Conservation (phyloP, 2,888 invertebrate species). For the Lycophotia porphyrea region DNA sequence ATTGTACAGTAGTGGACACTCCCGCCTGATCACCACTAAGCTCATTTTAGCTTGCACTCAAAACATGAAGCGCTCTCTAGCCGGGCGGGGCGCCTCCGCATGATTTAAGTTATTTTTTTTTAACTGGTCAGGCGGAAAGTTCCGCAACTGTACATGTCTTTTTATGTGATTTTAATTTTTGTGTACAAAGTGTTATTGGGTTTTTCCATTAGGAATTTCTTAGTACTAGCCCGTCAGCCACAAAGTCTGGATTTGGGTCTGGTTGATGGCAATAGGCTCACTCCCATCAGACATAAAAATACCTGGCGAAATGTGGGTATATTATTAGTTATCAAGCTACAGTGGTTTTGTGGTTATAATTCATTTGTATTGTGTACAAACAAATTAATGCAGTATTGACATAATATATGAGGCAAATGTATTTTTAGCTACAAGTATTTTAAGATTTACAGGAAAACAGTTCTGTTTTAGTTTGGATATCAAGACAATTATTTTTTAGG, state of each 20-base stretch:
- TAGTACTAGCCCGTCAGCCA: neutral
- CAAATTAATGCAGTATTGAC: neutral
- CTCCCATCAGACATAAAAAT: neutral
- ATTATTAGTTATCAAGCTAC: no score
- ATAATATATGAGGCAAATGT: slow-evolving; percentile 19
- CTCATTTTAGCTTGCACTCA: no score
- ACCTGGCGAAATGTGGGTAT: no score
- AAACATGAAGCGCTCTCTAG: no score
- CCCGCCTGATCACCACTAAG: no score
- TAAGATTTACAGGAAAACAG: slow-evolving; percentile 38
- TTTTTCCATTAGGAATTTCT: neutral
- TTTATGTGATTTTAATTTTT: no score
- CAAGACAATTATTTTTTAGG: neutral
- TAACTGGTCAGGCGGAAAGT: no score
- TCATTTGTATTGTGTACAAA: slow-evolving; percentile 27
- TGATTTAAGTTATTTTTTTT: no score
- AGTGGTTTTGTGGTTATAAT: no score
- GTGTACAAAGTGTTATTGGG: neutral
- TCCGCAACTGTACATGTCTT: no score
- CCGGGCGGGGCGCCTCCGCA: no score
- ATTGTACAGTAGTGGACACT: no score
- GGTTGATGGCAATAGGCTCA: neutral
- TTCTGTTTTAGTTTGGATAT: neutral
- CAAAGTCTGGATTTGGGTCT: neutral
- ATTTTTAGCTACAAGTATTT: neutral